Evolutionary conservation across 2,797 vertebrate species (phyloP), one percentile per base, ranked within the genome.

Genomic region (Danio kyathit): DNA sequence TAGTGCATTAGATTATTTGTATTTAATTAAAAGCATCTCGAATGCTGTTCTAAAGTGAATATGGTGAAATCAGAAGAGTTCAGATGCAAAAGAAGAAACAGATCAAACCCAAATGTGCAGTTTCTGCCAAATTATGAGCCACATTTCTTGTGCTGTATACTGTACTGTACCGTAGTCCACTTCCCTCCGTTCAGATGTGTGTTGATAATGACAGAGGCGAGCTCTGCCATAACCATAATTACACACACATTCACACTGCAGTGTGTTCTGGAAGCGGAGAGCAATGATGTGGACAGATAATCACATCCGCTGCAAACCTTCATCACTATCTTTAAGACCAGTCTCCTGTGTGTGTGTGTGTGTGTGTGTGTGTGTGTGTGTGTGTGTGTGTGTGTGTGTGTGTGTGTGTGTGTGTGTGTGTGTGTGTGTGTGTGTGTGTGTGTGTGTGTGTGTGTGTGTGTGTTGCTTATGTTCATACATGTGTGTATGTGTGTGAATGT

Each of bases 161-260:
- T 76, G 13, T 21, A 17, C 14, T 76, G 13, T 6, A 54, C 63
- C 41, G 41, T 41, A 46, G 71, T 10, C 13, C 48, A 43, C 72
- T 63, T 69, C 80, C 43, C 65, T 52, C 10, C 3, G 38, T 56
- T 82, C 74, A 77, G 74, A 77, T 82, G 76, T 69, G 88, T 66
- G 88, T 83, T 82, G 90, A 83, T 92, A 87, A 91, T 93, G 86
- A 91, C 86, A 89, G 83, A 76, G 82, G 85, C 88, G 67, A 79
- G 85, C 44, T 16, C 48, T 29, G 43, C 48, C 73, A 72, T 91
- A 89, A 87, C 87, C 81, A 48, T 85, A 88, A 92, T 87, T 75
- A 69, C 77, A 65, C 41, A 83, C 49, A 81, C 71, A 82, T 54
- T 75, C 49, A 74, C 81, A 74, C 85, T 43, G 13, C 77, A 83